These are phyloP conservation scores for Pseudanteris insignis DNA, from an alignment of 2,888 invertebrate species.

Conservation along the genomic window DNA sequence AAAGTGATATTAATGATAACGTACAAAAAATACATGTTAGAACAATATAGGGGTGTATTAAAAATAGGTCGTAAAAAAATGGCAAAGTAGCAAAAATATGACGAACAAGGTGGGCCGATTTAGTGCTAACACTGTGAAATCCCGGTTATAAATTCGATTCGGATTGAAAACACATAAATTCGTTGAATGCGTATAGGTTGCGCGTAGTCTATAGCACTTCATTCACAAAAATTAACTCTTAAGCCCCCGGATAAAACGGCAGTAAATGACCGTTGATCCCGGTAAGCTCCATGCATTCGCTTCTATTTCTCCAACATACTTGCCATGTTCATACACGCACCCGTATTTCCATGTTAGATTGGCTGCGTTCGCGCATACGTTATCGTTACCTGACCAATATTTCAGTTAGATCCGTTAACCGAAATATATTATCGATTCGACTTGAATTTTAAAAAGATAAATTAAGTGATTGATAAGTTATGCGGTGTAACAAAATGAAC, in stretches of 20 bases:
- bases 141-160: slow-evolving; percentile 49
- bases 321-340: slow-evolving; percentile 42
- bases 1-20: no score
- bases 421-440: slow-evolving; percentile 41
- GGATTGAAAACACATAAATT: slow-evolving; percentile 55
- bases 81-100: no score
- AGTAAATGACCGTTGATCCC: slow-evolving; percentile 49
- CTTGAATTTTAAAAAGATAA: slow-evolving; percentile 33
- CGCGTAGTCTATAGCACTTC: slow-evolving; percentile 50
- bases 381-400: slow-evolving; percentile 58
- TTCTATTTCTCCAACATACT: slow-evolving; percentile 45
- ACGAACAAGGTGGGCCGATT: slow-evolving; percentile 24
- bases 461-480: slow-evolving; percentile 30
- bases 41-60: no score
- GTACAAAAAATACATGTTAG: no score
- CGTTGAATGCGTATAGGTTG: slow-evolving; percentile 48
- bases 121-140: slow-evolving; percentile 34
- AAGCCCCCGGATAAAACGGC: slow-evolving; percentile 50
- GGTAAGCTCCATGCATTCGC: slow-evolving; percentile 45
- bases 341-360: slow-evolving; percentile 43
- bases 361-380: slow-evolving; percentile 48
- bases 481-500: background rate
- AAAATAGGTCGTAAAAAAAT: no score
- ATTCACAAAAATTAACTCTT: slow-evolving; percentile 60
- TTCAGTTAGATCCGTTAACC: slow-evolving; percentile 57